Percentiles rank a stretch among this genome's conserved stretches.
Conservation (phyloP, 2,797 vertebrate genomes). For the Darevskia nairensis region DNA sequence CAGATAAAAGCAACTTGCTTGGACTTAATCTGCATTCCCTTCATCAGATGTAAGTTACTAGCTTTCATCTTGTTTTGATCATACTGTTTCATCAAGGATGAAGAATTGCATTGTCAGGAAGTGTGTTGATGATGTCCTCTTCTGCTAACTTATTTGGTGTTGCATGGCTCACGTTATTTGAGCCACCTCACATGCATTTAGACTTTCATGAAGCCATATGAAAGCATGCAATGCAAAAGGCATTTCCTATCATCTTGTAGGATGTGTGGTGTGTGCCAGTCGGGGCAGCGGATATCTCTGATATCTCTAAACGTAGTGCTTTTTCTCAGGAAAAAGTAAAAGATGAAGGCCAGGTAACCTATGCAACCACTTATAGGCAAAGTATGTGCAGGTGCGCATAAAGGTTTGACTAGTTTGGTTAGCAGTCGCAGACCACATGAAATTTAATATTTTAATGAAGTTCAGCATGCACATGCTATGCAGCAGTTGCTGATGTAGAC, state of each 20-base stretch:
- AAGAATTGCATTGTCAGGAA: not conserved
- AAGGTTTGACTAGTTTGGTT: not conserved
- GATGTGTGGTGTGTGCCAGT: no score
- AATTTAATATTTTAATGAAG: slow-evolving; percentile 6
- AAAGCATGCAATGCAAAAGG: not conserved
- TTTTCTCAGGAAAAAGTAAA: not conserved
- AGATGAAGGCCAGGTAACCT: not conserved
- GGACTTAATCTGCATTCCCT: no score
- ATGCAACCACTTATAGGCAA: not conserved
- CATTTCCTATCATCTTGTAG: not conserved
- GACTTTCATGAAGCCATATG: not conserved
- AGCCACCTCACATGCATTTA: no score
- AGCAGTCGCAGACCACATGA: not conserved
- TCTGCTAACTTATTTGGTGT: not conserved
- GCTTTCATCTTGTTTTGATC: not conserved
- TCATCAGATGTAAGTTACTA: no score
- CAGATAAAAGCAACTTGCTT: not conserved
- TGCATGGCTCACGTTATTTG: not conserved
- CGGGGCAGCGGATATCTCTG: no score
- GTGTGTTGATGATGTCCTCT: not conserved
- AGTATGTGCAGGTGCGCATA: not conserved
- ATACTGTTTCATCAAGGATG: not conserved
- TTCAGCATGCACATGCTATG: not conserved
- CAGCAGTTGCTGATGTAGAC: not conserved
- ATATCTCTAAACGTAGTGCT: not conserved